phyloP scores from a whole-genome alignment of 30 jellyfish, hydroid and myxozoan genomes.

The Hydractinia symbiolongicarpus region DNA sequence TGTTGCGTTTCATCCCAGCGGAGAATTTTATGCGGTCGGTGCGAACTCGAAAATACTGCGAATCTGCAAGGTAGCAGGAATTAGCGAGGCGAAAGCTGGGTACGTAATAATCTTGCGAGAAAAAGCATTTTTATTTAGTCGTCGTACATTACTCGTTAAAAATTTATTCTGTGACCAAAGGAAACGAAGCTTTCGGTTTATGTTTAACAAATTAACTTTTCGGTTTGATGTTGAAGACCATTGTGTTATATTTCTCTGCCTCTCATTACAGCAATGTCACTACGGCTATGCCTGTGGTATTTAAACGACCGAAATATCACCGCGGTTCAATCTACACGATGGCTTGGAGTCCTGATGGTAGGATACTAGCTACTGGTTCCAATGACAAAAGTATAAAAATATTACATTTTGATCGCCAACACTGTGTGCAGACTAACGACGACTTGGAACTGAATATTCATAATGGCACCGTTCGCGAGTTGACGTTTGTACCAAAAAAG shows the following conservation, averaged over 20 bases:
- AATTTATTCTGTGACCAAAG: not conserved
- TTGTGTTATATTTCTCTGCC: not conserved
- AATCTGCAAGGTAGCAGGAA: conserved; percentile 40
- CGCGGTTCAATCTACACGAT: conserved; percentile 95
- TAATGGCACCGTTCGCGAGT: conserved; percentile 91
- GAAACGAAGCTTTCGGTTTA: not conserved
- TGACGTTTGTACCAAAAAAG: conserved; percentile 82
- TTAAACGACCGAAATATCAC: conserved; percentile 86
- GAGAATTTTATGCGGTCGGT: conserved; percentile 72
- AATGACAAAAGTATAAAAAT: conserved; percentile 83
- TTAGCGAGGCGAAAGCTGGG: conserved; percentile 7
- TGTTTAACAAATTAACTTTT: not conserved
- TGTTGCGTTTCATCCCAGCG: conserved; percentile 81
- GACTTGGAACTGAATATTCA: conserved; percentile 79
- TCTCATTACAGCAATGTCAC: no score
- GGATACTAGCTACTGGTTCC: conserved; percentile 93
- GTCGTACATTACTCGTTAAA: not conserved
- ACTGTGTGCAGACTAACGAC: conserved; percentile 55
- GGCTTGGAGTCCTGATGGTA: conserved; percentile 96
- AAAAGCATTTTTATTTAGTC: not conserved
- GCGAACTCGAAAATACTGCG: conserved; percentile 74
- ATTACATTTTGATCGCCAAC: conserved; percentile 64
- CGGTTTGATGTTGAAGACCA: not conserved
- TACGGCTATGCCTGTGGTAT: conserved; percentile 55
- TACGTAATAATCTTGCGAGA: not conserved